Conservation (phyloP, 2,888 invertebrate species). For the Trisateles emortualis region DNA sequence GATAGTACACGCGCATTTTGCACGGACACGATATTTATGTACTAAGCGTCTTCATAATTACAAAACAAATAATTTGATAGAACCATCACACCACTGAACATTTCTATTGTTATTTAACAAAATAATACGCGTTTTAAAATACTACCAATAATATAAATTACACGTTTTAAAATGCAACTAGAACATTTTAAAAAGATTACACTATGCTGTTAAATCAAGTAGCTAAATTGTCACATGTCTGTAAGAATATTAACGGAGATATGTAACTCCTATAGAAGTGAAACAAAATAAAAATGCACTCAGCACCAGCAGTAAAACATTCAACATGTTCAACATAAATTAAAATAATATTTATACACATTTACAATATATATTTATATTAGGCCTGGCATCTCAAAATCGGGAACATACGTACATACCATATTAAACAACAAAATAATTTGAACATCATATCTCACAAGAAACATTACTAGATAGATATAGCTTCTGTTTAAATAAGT, state of each 20-base stretch:
- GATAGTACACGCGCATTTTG: conserved; percentile 31
- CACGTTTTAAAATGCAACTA: conserved; percentile 29
- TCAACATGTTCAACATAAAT: conserved; percentile 73
- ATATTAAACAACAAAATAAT: conserved; percentile 4
- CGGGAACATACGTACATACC: conserved; percentile 1
- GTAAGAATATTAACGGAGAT: conserved; percentile 22
- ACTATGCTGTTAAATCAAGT: conserved; percentile 15
- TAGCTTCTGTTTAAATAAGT: too few species aligned
- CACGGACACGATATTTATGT: conserved; percentile 2
- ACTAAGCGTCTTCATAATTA: neutral
- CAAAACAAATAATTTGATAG: neutral
- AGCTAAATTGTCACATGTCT: conserved; percentile 38
- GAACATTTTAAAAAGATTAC: conserved; percentile 18
- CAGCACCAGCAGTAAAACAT: conserved; percentile 73
- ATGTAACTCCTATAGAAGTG: conserved; percentile 36
- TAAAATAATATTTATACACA: conserved; percentile 77
- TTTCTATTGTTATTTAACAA: conserved; percentile 12
- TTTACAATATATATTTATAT: conserved; percentile 65
- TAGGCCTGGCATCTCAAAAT: conserved; percentile 32
- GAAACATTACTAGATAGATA: too few species aligned
- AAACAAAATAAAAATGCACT: conserved; percentile 68
- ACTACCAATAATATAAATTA: conserved; percentile 25
- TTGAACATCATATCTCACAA: neutral
- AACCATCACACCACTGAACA: conserved; percentile 6
- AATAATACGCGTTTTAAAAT: conserved; percentile 36